Percentiles rank a stretch among this genome's conserved stretches.
Conservation (phyloP, 2,113 vertebrate genomes). For the cat (Felis catus) region DNA sequence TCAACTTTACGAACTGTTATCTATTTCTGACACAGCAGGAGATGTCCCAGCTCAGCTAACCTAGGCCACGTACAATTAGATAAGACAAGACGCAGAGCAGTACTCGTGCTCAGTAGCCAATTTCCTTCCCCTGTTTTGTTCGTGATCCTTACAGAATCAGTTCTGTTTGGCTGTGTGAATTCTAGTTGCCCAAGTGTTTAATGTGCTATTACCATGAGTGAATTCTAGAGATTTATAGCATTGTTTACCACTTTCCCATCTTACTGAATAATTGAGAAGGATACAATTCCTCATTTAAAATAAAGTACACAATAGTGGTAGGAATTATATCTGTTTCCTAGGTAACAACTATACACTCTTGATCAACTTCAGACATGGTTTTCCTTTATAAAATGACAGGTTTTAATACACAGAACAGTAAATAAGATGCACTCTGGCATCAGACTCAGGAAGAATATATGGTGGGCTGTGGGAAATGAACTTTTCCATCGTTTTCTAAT, state of each 20-base stretch:
- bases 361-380: conserved; percentile 71
- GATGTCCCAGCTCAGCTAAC: conserved; percentile 60
- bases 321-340: conserved; percentile 79
- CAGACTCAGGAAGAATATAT: conserved; percentile 68
- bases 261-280: conserved; percentile 80
- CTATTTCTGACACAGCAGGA: conserved; percentile 67
- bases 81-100: conserved; percentile 56
- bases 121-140: conserved; percentile 71
- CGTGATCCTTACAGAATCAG: conserved; percentile 68
- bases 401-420: conserved; percentile 75
- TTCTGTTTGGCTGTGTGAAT: conserved; percentile 57
- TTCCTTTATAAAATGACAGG: conserved; percentile 65
- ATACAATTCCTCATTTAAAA: conserved; percentile 78
- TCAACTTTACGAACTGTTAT: conserved; percentile 37
- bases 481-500: conserved; percentile 41
- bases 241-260: conserved; percentile 77
- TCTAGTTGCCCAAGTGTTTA: conserved; percentile 69
- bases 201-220: conserved; percentile 64
- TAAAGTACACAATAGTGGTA: conserved; percentile 69
- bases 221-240: conserved; percentile 78
- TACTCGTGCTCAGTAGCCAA: conserved; percentile 60
- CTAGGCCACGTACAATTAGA: conserved; percentile 57
- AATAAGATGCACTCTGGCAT: conserved; percentile 65
- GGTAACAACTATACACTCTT: conserved; percentile 76
- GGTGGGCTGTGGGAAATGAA: conserved; percentile 36